phyloP scores from a whole-genome alignment of 2,797 vertebrate genomes.

The Sebastes trivittatus region DNA sequence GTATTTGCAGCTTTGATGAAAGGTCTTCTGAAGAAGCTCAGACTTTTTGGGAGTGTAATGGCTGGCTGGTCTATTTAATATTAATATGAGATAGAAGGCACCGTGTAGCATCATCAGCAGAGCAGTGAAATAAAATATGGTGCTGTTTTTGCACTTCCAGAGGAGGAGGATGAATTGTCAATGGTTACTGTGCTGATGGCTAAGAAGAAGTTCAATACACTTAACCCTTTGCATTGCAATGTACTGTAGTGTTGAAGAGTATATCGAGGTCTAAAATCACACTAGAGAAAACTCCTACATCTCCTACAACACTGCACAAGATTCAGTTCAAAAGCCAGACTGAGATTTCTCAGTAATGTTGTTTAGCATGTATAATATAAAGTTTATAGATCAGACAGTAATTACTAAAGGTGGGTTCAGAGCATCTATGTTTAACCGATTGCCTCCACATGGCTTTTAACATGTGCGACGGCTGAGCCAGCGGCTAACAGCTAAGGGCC shows the following conservation, averaged over 20 bases:
- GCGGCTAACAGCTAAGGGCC: rapidly evolving
- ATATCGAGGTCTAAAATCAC: too few species aligned
- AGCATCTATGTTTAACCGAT: too few species aligned
- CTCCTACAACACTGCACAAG: not conserved
- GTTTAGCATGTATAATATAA: not conserved
- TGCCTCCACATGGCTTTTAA: too few species aligned
- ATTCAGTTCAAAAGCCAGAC: not conserved
- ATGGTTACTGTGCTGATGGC: not conserved
- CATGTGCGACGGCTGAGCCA: too few species aligned
- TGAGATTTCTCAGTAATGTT: not conserved
- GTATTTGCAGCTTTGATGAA: conserved; percentile 15
- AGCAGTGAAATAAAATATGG: conserved; percentile 12
- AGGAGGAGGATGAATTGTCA: not conserved
- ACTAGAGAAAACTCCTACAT: not conserved
- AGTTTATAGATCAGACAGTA: not conserved
- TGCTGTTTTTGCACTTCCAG: not conserved
- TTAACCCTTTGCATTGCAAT: not conserved
- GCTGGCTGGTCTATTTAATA: conserved; percentile 13
- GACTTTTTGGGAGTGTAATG: not conserved
- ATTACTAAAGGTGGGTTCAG: not conserved
- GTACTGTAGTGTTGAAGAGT: not conserved
- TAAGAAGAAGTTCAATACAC: not conserved
- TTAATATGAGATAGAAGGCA: conserved; percentile 16
- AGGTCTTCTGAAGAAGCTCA: conserved; percentile 1
- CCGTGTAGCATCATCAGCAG: not conserved